These are phyloP conservation scores for Phengaris arion DNA, from an alignment of 2,888 invertebrate genomes.

Conservation along the genomic window DNA sequence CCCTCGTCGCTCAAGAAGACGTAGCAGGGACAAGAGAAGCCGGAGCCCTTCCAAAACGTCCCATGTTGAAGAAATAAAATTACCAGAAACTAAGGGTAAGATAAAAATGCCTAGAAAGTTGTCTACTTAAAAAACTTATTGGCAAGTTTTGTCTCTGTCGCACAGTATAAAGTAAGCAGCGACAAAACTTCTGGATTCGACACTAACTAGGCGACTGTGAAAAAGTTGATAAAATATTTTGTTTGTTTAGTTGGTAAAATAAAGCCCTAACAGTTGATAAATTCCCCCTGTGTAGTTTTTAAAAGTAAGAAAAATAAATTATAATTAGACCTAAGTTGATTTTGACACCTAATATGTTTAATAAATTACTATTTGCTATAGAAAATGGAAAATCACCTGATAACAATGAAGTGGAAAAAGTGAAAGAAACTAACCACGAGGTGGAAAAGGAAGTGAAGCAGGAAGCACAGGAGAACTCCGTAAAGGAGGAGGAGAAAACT, in stretches of 20 bases:
- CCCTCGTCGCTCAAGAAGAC: constrained; percentile 63
- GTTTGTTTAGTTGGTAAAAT: too few species aligned
- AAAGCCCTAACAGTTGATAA: too few species aligned
- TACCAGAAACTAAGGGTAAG: constrained; percentile 64
- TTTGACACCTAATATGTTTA: not conserved
- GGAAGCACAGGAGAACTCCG: constrained; percentile 51
- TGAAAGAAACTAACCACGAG: constrained; percentile 60
- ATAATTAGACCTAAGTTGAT: not conserved
- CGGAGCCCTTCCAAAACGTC: constrained; percentile 53
- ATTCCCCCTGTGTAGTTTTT: too few species aligned
- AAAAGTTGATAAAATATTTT: too few species aligned
- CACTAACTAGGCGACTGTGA: too few species aligned
- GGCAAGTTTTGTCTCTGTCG: too few species aligned
- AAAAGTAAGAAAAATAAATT: not conserved
- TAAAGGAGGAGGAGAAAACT: constrained; percentile 50
- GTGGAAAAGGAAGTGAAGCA: constrained; percentile 56
- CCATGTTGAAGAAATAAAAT: constrained; percentile 59
- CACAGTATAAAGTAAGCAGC: too few species aligned
- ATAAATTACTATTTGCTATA: constrained; percentile 38
- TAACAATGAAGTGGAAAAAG: constrained; percentile 60
- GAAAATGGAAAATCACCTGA: constrained; percentile 74
- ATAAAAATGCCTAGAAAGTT: not conserved
- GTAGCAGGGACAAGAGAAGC: constrained; percentile 59
- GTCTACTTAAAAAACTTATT: too few species aligned
- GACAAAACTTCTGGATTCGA: too few species aligned